Evolutionary conservation across 2,113 vertebrate genomes (phyloP).

Genomic region (Hippocampus mohnikei): DNA sequence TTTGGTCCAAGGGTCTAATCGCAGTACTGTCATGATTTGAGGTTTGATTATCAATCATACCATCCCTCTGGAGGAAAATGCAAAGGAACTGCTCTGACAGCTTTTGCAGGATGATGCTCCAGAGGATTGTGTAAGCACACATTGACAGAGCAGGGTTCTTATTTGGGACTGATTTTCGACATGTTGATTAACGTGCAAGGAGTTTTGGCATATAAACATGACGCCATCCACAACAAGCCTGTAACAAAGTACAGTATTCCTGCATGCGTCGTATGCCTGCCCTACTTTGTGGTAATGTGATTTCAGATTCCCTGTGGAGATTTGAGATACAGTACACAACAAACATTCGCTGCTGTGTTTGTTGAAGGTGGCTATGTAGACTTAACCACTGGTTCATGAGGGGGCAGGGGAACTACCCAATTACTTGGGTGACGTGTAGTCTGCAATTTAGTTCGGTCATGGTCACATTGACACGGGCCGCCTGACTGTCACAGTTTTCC

Average conservation of each 20-base stretch:
- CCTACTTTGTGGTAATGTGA: background rate
- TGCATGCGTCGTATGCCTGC: background rate
- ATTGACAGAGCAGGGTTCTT: slow-evolving; percentile 14
- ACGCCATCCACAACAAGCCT: background rate
- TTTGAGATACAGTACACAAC: background rate
- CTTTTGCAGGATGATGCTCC: slow-evolving; percentile 13
- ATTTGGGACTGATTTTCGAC: background rate
- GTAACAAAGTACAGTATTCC: background rate
- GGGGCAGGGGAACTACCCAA: background rate
- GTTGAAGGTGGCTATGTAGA: background rate
- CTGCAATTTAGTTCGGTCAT: background rate
- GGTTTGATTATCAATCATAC: slow-evolving; percentile 60
- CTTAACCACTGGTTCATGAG: background rate
- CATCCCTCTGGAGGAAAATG: slow-evolving; percentile 50
- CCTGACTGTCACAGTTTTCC: background rate
- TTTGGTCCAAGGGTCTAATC: slow-evolving; percentile 31
- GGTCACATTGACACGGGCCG: background rate
- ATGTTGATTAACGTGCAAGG: background rate
- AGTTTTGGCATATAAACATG: background rate
- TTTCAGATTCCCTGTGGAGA: background rate
- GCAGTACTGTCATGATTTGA: slow-evolving; percentile 54
- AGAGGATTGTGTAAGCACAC: background rate
- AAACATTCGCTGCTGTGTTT: background rate
- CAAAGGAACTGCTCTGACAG: slow-evolving; percentile 25
- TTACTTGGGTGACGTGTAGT: background rate